Evolutionary conservation across 2,797 vertebrate genomes (phyloP).

Genomic region (Lepilemur ruficaudatus): DNA sequence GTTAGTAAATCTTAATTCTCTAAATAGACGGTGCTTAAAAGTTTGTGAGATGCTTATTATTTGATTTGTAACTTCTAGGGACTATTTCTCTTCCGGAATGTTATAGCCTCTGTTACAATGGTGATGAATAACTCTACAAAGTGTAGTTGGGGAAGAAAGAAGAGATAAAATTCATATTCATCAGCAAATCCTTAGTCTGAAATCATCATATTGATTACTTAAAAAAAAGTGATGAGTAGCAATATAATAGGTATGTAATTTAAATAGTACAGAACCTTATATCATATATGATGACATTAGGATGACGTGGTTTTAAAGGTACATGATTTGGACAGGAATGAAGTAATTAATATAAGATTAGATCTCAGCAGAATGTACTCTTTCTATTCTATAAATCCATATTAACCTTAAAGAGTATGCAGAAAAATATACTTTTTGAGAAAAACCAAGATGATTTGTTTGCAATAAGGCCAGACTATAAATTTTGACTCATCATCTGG

Average conservation of each 20-base stretch:
- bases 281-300: background rate
- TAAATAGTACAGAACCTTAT: constrained; percentile 13
- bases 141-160: background rate
- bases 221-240: background rate
- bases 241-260: constrained; percentile 17
- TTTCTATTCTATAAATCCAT: background rate
- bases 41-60: background rate
- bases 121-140: constrained; percentile 51
- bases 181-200: constrained; percentile 36
- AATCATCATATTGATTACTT: constrained; percentile 45
- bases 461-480: background rate
- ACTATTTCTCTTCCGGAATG: background rate
- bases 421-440: constrained; percentile 17
- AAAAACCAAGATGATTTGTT: background rate
- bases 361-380: background rate
- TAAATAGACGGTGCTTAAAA: background rate
- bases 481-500: background rate
- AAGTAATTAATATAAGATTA: background rate
- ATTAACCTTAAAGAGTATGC: background rate
- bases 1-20: constrained; percentile 26
- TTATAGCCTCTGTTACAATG: constrained; percentile 17
- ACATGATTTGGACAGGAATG: constrained; percentile 12
- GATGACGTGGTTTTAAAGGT: background rate
- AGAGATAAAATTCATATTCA: constrained; percentile 48
- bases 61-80: constrained; percentile 20